phyloP scores from a whole-genome alignment of 2,113 vertebrate genomes.

The Strix uralensis region DNA sequence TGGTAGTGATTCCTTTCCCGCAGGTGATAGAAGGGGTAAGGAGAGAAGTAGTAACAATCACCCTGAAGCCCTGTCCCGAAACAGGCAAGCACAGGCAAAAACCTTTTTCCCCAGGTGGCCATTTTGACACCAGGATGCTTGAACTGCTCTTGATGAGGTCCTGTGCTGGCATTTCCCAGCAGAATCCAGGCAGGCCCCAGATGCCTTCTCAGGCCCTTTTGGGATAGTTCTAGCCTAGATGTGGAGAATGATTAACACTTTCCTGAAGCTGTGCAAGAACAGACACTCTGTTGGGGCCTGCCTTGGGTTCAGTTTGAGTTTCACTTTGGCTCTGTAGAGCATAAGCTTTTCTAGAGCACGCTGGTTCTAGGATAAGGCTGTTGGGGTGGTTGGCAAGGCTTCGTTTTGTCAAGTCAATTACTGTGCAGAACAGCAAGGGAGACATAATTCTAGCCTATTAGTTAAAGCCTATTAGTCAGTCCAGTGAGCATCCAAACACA shows the following conservation, averaged over 20 bases:
- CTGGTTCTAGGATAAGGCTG: not conserved
- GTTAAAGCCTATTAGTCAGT: not conserved
- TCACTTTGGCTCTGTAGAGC: not conserved
- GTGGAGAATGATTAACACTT: not conserved
- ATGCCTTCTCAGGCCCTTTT: not conserved
- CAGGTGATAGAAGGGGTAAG: not conserved
- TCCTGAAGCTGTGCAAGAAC: not conserved
- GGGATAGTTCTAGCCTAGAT: not conserved
- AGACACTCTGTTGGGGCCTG: not conserved
- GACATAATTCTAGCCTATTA: not conserved
- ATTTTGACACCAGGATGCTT: not conserved
- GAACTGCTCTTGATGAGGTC: not conserved
- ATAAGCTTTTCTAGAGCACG: not conserved
- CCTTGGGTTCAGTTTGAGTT: not conserved
- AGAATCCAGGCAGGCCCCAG: not conserved
- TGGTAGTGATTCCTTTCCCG: not conserved
- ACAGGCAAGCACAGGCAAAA: not conserved
- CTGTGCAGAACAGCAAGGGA: not conserved
- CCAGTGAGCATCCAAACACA: not conserved
- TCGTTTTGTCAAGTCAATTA: not conserved
- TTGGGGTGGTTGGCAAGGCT: not conserved
- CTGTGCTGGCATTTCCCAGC: not conserved
- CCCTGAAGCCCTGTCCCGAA: not conserved
- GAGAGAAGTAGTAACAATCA: not conserved
- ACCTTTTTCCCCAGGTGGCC: not conserved